phyloP scores from a whole-genome alignment of 2,888 invertebrate species.

The Megaustenia siamemsis region DNA sequence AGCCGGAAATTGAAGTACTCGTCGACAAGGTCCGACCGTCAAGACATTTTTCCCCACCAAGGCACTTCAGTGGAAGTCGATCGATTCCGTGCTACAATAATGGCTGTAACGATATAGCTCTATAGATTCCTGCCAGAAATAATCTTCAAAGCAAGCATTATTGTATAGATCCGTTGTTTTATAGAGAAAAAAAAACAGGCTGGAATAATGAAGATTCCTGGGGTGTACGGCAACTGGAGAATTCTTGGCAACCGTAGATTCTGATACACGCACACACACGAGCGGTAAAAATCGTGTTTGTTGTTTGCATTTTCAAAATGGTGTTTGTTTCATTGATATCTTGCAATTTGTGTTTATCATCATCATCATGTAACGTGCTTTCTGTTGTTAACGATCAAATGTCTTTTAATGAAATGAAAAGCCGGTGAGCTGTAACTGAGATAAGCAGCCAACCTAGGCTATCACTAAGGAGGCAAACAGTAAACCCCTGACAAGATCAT shows the following conservation, averaged over 20 bases:
- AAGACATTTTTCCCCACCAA: background rate
- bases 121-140: constrained; percentile 14
- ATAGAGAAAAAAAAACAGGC: background rate
- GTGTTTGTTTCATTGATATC: background rate
- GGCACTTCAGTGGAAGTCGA: constrained; percentile 13
- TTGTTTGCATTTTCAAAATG: background rate
- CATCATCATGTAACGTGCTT: no score
- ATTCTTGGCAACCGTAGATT: background rate
- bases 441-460: no score
- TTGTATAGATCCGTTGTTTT: constrained; percentile 33
- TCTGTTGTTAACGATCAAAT: no score
- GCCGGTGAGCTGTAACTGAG: no score
- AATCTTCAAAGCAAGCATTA: background rate
- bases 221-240: constrained; percentile 7
- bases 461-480: no score
- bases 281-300: background rate
- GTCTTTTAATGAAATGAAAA: no score
- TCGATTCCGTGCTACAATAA: constrained; percentile 16
- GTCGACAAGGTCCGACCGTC: background rate
- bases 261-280: constrained; percentile 11
- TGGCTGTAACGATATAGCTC: constrained; percentile 26
- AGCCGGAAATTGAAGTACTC: constrained; percentile 43
- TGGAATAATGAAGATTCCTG: constrained; percentile 13
- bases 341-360: no score
- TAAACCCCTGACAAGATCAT: no score